A percentile compares a stretch with the other conserved stretches of the same genome.
Conservation (phyloP, 2,113 vertebrate species). For the Callipepla squamata region DNA sequence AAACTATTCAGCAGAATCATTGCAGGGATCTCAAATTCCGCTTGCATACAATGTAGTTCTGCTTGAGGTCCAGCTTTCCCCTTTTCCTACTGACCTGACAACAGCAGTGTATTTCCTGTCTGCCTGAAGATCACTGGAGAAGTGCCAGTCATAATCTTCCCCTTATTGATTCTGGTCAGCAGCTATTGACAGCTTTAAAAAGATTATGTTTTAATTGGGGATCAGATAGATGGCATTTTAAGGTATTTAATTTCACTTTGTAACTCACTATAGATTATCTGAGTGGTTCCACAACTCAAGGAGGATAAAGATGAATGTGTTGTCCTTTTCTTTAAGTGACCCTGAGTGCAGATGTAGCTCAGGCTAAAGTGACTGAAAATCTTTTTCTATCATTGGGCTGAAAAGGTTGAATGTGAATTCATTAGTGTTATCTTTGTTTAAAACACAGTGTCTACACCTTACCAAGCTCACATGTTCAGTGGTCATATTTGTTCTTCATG, state of each 20-base stretch:
- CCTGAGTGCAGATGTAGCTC: conserved; percentile 72
- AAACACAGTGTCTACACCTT: conserved; percentile 57
- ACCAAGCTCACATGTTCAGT: conserved; percentile 2
- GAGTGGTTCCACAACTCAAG: conserved; percentile 71
- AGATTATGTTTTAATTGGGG: conserved; percentile 89
- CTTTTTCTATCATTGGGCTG: conserved; percentile 78
- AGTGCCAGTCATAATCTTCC: conserved; percentile 80
- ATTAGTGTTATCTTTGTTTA: conserved; percentile 80
- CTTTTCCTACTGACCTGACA: conserved; percentile 57
- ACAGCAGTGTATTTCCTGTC: conserved; percentile 68
- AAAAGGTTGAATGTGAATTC: conserved; percentile 84
- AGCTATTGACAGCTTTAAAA: conserved; percentile 84
- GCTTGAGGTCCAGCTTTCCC: conserved; percentile 17
- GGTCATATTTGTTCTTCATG: not conserved
- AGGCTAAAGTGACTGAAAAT: conserved; percentile 83
- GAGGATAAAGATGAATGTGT: conserved; percentile 84
- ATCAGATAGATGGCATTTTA: conserved; percentile 82
- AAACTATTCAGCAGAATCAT: not conserved
- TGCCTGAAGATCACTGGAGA: conserved; percentile 71
- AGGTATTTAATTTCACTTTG: conserved; percentile 78
- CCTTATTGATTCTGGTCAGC: conserved; percentile 82
- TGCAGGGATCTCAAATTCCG: conserved; percentile 7
- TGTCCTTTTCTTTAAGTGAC: conserved; percentile 82
- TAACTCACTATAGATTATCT: conserved; percentile 76
- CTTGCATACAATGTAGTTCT: not conserved